Base-by-base conservation (phyloP, 2,888 invertebrate genomes). In the Dendrolimus pini region DNA sequence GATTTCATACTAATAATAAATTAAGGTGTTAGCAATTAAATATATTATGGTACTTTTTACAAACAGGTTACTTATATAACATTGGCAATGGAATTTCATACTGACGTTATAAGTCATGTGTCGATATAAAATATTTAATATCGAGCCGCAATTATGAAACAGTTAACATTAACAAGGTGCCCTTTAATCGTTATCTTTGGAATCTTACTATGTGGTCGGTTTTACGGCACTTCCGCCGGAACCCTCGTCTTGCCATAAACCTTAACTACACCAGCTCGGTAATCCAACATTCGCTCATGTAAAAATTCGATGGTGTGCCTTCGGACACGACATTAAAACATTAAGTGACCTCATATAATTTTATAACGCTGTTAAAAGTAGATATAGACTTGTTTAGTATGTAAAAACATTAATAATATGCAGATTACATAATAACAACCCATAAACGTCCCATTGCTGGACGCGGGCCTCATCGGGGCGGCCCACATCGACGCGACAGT, bases 121-220 rank as follows among this genome's bases (percentile, higher is more conserved):
- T 71, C 72, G 70, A 72, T 74, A 77, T 72, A 74, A 74, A 65
- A 65, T 66, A 82, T 82, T 81, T 81, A 85, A 76, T 79, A 80
- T 79, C 75, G 75, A 74, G 70, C 69, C 71, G 78, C 80, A 82
- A 83, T 86, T 83, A 87, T 81, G 78, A 79, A 83, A 77, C 82
- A 78, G 82, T 89, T 87, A 83, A 85, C 74, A 83, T 83, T 87
- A 89, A 90, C 87, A 83, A 88, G 89, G 82, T 83, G 82, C 80
- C 75, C 83, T 80, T 84, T 86, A 82, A 83, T 80, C 77, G 82
- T 83, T 88, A 89, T 88, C 87, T 9, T 74, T 68, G 72, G 75
- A 84, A 87, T 87, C 89, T 80, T 78, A 74, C 74, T 78, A 77
- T 79, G 83, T 78, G 75, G 77, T 72, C 66, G 72, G 77, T 75